phyloP scores from a whole-genome alignment of 1,140 invertebrate genomes.

The Drosophila nigromelanica region DNA sequence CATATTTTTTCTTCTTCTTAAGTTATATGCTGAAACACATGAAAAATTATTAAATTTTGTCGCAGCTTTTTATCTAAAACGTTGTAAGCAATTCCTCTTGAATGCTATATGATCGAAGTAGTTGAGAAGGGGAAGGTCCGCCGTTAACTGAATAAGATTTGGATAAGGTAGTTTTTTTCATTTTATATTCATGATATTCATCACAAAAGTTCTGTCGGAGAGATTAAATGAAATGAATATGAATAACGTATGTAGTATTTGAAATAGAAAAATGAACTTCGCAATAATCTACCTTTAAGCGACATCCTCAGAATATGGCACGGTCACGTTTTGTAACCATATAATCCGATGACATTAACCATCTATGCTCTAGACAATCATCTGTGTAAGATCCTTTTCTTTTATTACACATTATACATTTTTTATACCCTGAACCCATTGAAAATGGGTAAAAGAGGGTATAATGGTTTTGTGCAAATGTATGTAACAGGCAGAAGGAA shows the following conservation, averaged over 20 bases:
- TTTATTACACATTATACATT: too few relatives aligned
- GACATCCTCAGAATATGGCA: constrained; percentile 92
- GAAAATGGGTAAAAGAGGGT: too few relatives aligned
- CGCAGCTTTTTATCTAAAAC: constrained; percentile 61
- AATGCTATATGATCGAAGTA: constrained; percentile 91
- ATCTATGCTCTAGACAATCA: constrained; percentile 98
- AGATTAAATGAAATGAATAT: constrained; percentile 17
- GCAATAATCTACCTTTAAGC: constrained; percentile 87
- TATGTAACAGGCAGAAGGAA: too few relatives aligned
- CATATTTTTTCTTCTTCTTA: constrained; percentile 7
- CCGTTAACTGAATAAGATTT: constrained; percentile 84
- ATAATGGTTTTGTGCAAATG: too few relatives aligned
- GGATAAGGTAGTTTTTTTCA: constrained; percentile 85
- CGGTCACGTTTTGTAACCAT: constrained; percentile 96
- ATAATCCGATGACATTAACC: constrained; percentile 95
- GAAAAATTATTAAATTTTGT: constrained; percentile 1
- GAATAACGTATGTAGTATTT: constrained; percentile 3
- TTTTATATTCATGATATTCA: constrained; percentile 88
- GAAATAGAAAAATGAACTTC: not conserved
- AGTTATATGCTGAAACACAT: constrained; percentile 35
- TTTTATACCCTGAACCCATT: too few relatives aligned
- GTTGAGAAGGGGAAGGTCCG: constrained; percentile 85
- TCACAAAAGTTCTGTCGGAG: constrained; percentile 88
- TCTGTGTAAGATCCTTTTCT: too few relatives aligned
- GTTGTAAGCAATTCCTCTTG: constrained; percentile 90